Base-by-base conservation (phyloP, 2,888 invertebrate species). In the Ichneumoninae sp. region DNA sequence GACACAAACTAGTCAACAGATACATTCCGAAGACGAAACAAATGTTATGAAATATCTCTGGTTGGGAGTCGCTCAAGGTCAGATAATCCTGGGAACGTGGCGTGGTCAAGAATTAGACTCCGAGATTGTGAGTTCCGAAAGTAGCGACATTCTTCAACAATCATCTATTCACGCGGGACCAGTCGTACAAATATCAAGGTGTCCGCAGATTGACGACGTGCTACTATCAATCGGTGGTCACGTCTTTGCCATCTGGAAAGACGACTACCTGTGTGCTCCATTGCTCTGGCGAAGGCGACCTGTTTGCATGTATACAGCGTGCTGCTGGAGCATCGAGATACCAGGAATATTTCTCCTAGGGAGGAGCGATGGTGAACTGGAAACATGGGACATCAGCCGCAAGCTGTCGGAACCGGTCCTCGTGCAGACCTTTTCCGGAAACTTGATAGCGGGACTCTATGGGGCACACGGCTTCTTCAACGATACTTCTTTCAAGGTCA, bases 301-400 rank as follows among this genome's bases (percentile, higher is more conserved):
- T 3, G 94, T 94, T 80, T 93, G 94, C 7, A 87, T 88, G 52
- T 94, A 97, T 85, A 96, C 96, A 0, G 95, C 95, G 16, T 96
- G 96, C 0, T 94, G 95, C 74, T 98, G 98, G 98, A 97, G 97
- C 40, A 94, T 95, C n/a, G 95, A 96, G 84, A 52, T 60, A n/a
- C 96, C 97, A 0, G 96, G 96, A 65, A 95, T 97, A 36, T 95
- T 98, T 86, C 96, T 96, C 89, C 94, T 98, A 60, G 95, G 96
- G 0, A 95, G 96, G 30, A 94, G 94, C 6, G 96, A 97, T 93
- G 98, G 98, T 1, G 95, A 95, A 83, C 94, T 98, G 22, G 98
- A 98, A 93, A 95, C 96, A 3, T 98, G 98, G 98, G 96, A 97
- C 93, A 94, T 98, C 75, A 94, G 96, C 82, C 94, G 95, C 77